Evolutionary conservation across 2,888 invertebrate genomes (phyloP).

Genomic region (Gymnocheta viridis): DNA sequence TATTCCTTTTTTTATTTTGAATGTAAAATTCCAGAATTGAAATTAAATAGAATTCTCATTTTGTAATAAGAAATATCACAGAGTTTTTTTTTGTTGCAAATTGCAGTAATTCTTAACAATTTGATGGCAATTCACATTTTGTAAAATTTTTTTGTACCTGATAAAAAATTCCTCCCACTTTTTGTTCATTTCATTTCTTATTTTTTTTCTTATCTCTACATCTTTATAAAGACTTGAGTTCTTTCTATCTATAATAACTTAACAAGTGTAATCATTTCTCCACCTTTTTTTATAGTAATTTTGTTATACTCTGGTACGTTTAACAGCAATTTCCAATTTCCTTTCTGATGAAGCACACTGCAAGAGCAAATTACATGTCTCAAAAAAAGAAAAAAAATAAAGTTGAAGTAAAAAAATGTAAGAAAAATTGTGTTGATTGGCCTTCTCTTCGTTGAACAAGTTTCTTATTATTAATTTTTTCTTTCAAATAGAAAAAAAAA

Average conservation of each 20-base stretch:
- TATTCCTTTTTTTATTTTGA: background rate
- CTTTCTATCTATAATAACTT: slow-evolving; percentile 75
- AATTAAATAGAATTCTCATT: background rate
- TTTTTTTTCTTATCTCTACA: slow-evolving; percentile 52
- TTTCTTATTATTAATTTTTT: slow-evolving; percentile 69
- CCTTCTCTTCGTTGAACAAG: slow-evolving; percentile 74
- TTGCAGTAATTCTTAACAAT: slow-evolving; percentile 64
- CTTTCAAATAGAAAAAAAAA: slow-evolving; percentile 26
- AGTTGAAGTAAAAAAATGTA: background rate
- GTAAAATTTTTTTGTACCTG: slow-evolving; percentile 44
- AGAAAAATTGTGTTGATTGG: slow-evolving; percentile 76
- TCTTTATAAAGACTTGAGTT: slow-evolving; percentile 63
- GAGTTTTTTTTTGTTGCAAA: slow-evolving; percentile 19
- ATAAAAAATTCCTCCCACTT: slow-evolving; percentile 76
- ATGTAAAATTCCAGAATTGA: background rate
- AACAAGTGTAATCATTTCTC: slow-evolving; percentile 73
- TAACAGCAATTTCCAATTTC: slow-evolving; percentile 81
- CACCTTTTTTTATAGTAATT: slow-evolving; percentile 54
- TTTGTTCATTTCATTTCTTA: slow-evolving; percentile 61
- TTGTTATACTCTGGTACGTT: slow-evolving; percentile 63
- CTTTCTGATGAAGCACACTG: slow-evolving; percentile 81
- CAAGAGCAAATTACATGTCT: slow-evolving; percentile 80
- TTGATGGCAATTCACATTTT: slow-evolving; percentile 60
- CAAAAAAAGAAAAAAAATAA: slow-evolving; percentile 38
- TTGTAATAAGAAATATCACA: slow-evolving; percentile 8